Evolutionary conservation across 2,113 vertebrate genomes (phyloP), one percentile per base, ranked within the genome.

Genomic region (Cephalopholis sonnerati): DNA sequence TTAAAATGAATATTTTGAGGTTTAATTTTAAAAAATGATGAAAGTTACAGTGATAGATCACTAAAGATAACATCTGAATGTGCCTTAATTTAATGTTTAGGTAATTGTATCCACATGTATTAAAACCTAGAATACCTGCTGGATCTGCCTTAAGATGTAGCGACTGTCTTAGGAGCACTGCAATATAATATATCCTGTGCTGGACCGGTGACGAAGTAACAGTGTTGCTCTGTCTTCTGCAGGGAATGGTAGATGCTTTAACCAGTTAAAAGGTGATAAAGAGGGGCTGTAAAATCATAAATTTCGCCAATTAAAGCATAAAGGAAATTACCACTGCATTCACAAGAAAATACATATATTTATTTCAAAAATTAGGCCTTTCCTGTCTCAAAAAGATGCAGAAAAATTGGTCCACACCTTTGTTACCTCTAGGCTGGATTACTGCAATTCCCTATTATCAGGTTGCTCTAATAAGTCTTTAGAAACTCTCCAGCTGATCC

Each of bases 21-120:
- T 68, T 69, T 7, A 51, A 16, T 59, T 79, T 65, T 22, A 18
- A 6, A 65, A 72, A 15, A 70, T 54, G 58, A 76, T 22, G 50
- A 50, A 50, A 22, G 46, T 4, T 36, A 22, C 76, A 50, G 44
- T 71, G 61, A 80, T 63, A 61, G 72, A 68, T 74, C 41, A 51
- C 54, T 39, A 1, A 50, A 62, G 46, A 36, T 69, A 57, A 58
- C n/a, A 39, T 65, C 22, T 73, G 32, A 50, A n/a, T 54, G 29
- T 53, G 20, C 12, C 39, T 65, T 48, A 11, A 62, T 77, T 20
- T 11, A 25, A 41, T 50, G 55, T 54, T 57, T 4, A 7, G 13
- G 8, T 46, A 50, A 68, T 36, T 62, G 20, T 50, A 61, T n/a
- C 46, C 44, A 61, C 70, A 66, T 66, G 61, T 71, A 54, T 61